A percentile compares a stretch with the other conserved stretches of the same genome.
Evolutionary conservation across 2,113 vertebrate species (phyloP).

Genomic region (Synodontis membranacea): DNA sequence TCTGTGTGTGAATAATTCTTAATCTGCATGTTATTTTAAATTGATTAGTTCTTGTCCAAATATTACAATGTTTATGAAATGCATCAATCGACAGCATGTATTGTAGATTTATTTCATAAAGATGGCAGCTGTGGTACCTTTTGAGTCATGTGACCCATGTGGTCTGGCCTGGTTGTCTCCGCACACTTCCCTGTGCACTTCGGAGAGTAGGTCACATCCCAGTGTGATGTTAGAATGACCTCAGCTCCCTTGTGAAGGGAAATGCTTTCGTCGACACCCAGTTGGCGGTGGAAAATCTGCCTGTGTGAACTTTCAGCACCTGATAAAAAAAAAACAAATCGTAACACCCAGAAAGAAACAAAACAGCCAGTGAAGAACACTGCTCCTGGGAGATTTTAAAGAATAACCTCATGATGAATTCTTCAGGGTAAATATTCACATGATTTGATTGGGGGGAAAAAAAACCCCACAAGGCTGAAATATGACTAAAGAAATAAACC

Average conservation of each 20-base stretch:
- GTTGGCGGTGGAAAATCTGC: slow-evolving; percentile 69
- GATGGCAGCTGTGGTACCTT: not conserved
- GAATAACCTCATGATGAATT: not conserved
- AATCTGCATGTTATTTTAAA: not conserved
- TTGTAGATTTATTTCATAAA: not conserved
- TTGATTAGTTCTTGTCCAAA: not conserved
- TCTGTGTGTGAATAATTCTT: not conserved
- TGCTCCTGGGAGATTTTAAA: not conserved
- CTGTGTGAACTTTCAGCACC: slow-evolving; percentile 78
- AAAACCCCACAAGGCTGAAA: not conserved
- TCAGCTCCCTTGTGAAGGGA: slow-evolving; percentile 71
- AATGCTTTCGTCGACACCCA: slow-evolving; percentile 70
- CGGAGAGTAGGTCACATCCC: slow-evolving; percentile 30
- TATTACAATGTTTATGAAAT: not conserved
- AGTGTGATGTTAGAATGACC: slow-evolving; percentile 49
- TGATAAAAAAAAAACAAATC: slow-evolving; percentile 66
- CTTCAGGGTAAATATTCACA: not conserved
- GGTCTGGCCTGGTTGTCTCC: not conserved
- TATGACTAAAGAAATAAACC: not conserved
- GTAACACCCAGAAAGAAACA: not conserved
- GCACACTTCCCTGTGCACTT: slow-evolving; percentile 48
- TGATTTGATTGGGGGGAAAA: not conserved
- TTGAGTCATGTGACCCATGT: not conserved
- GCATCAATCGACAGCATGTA: not conserved
- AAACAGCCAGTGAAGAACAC: not conserved